Evolutionary conservation across 2,113 vertebrate genomes (phyloP).

Genomic region (Eudorcas thomsonii): DNA sequence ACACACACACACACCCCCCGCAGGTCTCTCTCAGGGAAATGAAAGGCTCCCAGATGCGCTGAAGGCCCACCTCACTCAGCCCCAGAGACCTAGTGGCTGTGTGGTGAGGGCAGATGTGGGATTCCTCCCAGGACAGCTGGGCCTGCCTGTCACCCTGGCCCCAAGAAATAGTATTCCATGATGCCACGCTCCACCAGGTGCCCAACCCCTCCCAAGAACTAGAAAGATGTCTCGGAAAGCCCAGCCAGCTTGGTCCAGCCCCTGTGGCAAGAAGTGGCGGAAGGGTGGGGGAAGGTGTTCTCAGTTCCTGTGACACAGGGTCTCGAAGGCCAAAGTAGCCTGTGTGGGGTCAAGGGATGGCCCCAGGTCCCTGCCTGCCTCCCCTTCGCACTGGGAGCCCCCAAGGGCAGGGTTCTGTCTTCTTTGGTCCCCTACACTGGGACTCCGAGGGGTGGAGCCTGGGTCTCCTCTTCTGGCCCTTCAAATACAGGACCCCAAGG

Average conservation of each 20-base stretch:
- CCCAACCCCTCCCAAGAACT: background rate
- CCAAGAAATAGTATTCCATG: conserved; percentile 37
- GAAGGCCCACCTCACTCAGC: conserved; percentile 37
- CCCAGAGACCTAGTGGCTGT: background rate
- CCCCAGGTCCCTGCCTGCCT: background rate
- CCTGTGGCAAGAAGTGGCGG: background rate
- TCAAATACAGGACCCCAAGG: background rate
- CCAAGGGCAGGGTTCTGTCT: background rate
- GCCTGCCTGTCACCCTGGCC: conserved; percentile 67
- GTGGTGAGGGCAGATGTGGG: conserved; percentile 47
- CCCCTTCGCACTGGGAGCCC: background rate
- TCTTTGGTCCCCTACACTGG: background rate
- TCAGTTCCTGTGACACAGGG: background rate
- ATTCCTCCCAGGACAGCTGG: conserved; percentile 63
- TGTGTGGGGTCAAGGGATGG: background rate
- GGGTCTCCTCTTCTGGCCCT: background rate
- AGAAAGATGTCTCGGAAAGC: background rate
- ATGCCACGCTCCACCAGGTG: background rate
- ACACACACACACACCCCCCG: too few relatives aligned
- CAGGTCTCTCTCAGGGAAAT: background rate
- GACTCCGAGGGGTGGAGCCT: background rate
- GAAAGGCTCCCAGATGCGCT: background rate
- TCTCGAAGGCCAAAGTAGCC: background rate
- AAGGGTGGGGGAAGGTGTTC: background rate
- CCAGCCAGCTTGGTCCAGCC: background rate